These are phyloP conservation scores for Buphagus erythrorhynchus DNA, from an alignment of 2,797 vertebrate genomes.

Conservation along the genomic window DNA sequence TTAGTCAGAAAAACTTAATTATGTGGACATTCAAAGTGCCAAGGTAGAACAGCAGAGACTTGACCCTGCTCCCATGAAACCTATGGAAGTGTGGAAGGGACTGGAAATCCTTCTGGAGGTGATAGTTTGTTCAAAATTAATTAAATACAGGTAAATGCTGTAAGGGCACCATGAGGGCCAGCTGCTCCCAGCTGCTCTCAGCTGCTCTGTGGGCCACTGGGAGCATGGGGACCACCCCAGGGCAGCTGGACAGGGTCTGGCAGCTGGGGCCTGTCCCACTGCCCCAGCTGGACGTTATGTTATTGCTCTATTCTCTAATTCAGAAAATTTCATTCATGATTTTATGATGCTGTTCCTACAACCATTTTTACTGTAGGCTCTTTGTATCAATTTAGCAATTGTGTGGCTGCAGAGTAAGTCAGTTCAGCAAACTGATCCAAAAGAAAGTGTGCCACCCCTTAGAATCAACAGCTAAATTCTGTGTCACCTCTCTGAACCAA, in stretches of 20 bases:
- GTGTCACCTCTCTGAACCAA: background rate
- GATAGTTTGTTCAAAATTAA: background rate
- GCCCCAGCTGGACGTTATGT: background rate
- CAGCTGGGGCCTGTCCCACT: background rate
- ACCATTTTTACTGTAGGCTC: background rate
- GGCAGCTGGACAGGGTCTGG: background rate
- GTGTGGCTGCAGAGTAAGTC: background rate
- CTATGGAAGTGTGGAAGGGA: background rate
- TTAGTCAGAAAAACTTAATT: background rate
- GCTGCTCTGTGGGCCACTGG: background rate
- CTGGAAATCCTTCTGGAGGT: background rate
- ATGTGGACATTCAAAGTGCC: background rate
- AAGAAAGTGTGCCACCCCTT: background rate
- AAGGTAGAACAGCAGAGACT: background rate
- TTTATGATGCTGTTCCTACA: background rate
- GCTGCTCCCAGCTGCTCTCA: background rate
- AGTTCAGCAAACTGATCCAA: background rate
- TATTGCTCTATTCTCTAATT: background rate
- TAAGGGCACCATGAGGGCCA: background rate
- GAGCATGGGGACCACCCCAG: fast-evolving
- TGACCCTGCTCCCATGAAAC: background rate
- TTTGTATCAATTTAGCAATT: background rate
- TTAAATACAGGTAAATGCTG: background rate
- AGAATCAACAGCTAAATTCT: background rate
- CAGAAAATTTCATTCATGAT: background rate